Percentiles rank a stretch among this genome's conserved stretches.
Conservation (phyloP, 2,797 vertebrate genomes). For the Hyperoplus immaculatus region DNA sequence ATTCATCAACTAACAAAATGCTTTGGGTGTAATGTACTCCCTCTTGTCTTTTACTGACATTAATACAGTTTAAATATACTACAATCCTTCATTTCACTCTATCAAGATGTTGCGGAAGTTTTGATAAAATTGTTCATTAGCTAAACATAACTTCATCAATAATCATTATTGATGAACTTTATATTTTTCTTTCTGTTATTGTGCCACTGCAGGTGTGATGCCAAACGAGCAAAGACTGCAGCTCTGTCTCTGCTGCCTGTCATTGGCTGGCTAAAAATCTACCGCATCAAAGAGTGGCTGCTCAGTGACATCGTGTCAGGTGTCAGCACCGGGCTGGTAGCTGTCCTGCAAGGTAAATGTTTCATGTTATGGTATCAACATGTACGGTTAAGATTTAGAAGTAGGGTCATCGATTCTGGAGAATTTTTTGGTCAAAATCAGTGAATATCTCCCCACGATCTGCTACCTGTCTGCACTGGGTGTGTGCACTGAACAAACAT, state of each 20-base stretch:
- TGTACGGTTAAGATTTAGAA: not conserved
- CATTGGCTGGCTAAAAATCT: slow-evolving; percentile 90
- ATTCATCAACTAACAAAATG: not conserved
- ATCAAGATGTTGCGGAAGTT: too few species aligned
- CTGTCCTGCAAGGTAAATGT: slow-evolving; percentile 94
- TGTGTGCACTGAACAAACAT: too few species aligned
- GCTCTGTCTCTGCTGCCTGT: slow-evolving; percentile 89
- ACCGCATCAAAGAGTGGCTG: slow-evolving; percentile 92
- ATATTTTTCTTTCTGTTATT: not conserved
- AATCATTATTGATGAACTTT: not conserved
- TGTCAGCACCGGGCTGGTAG: slow-evolving; percentile 93
- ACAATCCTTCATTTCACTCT: not conserved
- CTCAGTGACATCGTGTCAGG: slow-evolving; percentile 93
- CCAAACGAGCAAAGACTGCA: slow-evolving; percentile 86
- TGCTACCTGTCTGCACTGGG: too few species aligned
- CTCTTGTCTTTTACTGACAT: not conserved
- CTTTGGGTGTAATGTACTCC: not conserved
- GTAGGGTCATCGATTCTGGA: too few species aligned
- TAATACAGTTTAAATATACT: not conserved
- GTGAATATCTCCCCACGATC: too few species aligned
- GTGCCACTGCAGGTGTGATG: slow-evolving; percentile 85
- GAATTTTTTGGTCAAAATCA: too few species aligned
- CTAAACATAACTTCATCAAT: not conserved
- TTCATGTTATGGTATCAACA: not conserved
- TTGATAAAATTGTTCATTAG: not conserved